Base-by-base conservation (phyloP, 2,888 invertebrate species). In the Dromius quadrimaculatus region DNA sequence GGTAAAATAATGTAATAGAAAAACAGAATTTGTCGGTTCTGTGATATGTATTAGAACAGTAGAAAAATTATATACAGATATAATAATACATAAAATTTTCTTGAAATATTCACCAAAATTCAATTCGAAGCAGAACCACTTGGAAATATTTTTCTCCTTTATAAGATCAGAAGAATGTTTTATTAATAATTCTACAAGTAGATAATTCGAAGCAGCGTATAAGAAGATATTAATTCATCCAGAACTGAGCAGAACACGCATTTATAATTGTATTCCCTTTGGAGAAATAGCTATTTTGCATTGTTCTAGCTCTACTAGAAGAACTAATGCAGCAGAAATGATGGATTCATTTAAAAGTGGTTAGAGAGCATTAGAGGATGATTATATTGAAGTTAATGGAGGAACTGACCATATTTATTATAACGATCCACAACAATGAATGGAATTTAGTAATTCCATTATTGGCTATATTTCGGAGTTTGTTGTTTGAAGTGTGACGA, bases 41-140 rank as follows among this genome's bases (percentile, higher is more conserved):
- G 57, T 71, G 11, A 8, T 41, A 8, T 13, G 28, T 2, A 32
- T 71, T 8, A 41, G 59, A 34, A 71, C 57, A 17, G 45, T 71
- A 36, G 43, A 47, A 72, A 36, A 13, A 20, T 19, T 65, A 41
- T 9, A 20, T n/a, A 15, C 3, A 23, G 54, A 54, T 11, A 22
- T 23, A 23, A 11, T 54, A n/a, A 4, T n/a, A 47, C 23, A 36
- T 1, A 4, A n/a, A 45, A 43, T 3, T 22, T 63, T 17, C 4
- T 22, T 57, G 8, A 32, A 57, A 23, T 76, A 74, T 65, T n/a
- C 75, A 17, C 68, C 73, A 11, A 63, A 68, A n/a, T 76, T 74
- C 28, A 76, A 76, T 47, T 20, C 75, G 3, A 71, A 70, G 43
- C 76, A 76, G 47, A 74, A 75, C 65, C 73, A 75, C 38, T 38